Percentiles rank a stretch among this genome's conserved stretches.
phyloP scores from a whole-genome alignment of 2,888 invertebrate genomes.

The Thecocarcelia acutangulata region DNA sequence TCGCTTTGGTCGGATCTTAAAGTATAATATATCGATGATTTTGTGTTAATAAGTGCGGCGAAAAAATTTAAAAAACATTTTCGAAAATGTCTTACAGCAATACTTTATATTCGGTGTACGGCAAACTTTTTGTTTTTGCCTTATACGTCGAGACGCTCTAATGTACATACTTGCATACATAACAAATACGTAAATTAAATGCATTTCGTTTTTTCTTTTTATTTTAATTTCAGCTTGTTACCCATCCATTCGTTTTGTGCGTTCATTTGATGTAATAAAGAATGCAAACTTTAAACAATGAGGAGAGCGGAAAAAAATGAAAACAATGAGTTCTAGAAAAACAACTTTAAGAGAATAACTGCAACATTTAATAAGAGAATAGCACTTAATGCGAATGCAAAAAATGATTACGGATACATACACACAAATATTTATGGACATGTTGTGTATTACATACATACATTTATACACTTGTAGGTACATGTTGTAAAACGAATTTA shows the following conservation, averaged over 20 bases:
- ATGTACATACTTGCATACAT: no score
- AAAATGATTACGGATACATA: neutral
- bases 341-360: conserved; percentile 56
- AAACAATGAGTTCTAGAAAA: no score
- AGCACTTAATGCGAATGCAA: conserved; percentile 16
- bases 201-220: neutral
- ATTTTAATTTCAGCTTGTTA: conserved; percentile 30
- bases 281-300: conserved; percentile 46
- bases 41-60: no score
- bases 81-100: no score
- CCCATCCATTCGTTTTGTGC: conserved; percentile 29
- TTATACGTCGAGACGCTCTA: no score
- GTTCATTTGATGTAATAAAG: conserved; percentile 43
- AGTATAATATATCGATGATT: no score
- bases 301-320: no score
- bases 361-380: conserved; percentile 51
- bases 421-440: no score
- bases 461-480: conserved; percentile 12
- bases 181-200: conserved; percentile 22
- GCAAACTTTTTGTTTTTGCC: no score
- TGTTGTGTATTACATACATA: neutral
- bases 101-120: no score
- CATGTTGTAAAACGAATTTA: conserved; percentile 23
- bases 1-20: no score
- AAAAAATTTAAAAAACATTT: no score